Percentiles rank a stretch among this genome's conserved stretches.
Evolutionary conservation across 1,140 invertebrate genomes (phyloP).

Genomic region (Gryllus bimaculatus): DNA sequence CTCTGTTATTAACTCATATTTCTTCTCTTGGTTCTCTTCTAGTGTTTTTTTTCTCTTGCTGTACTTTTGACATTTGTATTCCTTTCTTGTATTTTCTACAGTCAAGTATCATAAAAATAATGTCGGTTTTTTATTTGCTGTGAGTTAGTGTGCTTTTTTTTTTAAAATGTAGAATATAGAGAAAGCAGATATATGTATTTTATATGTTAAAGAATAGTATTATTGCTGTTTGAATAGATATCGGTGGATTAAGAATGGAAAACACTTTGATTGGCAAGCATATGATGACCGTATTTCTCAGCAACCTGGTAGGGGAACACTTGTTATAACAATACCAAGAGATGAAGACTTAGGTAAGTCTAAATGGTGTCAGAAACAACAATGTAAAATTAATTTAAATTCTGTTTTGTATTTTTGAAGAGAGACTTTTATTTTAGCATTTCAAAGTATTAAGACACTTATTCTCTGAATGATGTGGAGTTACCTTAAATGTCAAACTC

Average conservation of each 20-base stretch:
- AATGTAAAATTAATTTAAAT: too few species aligned
- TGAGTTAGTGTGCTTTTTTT: neutral
- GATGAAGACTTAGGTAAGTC: slow-evolving; percentile 74
- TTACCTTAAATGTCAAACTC: too few species aligned
- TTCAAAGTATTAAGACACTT: too few species aligned
- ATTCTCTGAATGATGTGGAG: too few species aligned
- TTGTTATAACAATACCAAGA: slow-evolving; percentile 77
- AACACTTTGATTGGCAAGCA: slow-evolving; percentile 77
- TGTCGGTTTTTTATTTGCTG: neutral
- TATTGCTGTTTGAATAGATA: slow-evolving; percentile 53
- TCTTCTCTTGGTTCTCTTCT: too few species aligned
- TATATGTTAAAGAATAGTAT: neutral
- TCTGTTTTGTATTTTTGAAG: too few species aligned
- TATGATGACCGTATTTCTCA: slow-evolving; percentile 90
- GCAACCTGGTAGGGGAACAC: slow-evolving; percentile 80
- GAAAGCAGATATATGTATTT: neutral
- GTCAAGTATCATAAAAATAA: neutral
- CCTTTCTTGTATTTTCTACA: neutral
- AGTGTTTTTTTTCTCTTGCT: neutral
- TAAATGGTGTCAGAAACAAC: too few species aligned
- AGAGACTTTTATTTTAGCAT: too few species aligned
- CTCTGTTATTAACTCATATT: neutral
- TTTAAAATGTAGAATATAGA: neutral
- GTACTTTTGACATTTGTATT: neutral
- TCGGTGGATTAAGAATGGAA: slow-evolving; percentile 93